phyloP scores from a whole-genome alignment of 2,888 invertebrate species.

The Morpho helenor region DNA sequence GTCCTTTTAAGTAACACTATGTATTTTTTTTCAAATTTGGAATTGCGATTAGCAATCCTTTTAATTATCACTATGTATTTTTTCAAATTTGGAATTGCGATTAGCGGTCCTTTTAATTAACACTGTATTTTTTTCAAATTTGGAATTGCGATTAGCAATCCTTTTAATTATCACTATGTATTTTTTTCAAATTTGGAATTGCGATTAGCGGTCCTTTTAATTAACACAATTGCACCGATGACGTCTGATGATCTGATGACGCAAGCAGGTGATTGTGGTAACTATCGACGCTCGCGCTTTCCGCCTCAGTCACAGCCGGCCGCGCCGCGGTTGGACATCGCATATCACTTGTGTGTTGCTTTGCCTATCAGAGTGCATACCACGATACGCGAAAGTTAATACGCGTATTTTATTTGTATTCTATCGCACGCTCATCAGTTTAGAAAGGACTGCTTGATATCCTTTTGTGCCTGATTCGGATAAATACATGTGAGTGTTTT shows the following conservation, averaged over 20 bases:
- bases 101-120: constrained; percentile 1
- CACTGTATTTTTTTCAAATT: neutral
- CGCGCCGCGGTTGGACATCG: constrained; percentile 43
- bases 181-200: no score
- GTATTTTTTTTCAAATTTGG: neutral
- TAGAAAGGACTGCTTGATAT: constrained; percentile 26
- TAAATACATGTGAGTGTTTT: constrained; percentile 27
- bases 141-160: neutral
- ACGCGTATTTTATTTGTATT: constrained; percentile 57
- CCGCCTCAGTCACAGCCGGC: constrained; percentile 50
- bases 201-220: neutral
- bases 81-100: no score
- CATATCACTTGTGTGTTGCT: constrained; percentile 47
- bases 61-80: neutral
- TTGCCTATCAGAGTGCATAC: constrained; percentile 42
- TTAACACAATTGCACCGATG: constrained; percentile 19
- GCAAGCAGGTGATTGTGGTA: constrained; percentile 27
- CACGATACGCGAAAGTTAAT: constrained; percentile 58
- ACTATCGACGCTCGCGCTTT: constrained; percentile 35
- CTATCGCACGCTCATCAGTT: constrained; percentile 42
- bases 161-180: neutral
- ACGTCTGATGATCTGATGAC: constrained; percentile 39
- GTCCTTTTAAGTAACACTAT: neutral
- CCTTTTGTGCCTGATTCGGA: constrained; percentile 21
- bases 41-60: neutral